Percentiles rank a stretch among this genome's conserved stretches.
These are phyloP conservation scores for Poecile montanus DNA, from an alignment of 2,797 vertebrate genomes.

Conservation along the genomic window DNA sequence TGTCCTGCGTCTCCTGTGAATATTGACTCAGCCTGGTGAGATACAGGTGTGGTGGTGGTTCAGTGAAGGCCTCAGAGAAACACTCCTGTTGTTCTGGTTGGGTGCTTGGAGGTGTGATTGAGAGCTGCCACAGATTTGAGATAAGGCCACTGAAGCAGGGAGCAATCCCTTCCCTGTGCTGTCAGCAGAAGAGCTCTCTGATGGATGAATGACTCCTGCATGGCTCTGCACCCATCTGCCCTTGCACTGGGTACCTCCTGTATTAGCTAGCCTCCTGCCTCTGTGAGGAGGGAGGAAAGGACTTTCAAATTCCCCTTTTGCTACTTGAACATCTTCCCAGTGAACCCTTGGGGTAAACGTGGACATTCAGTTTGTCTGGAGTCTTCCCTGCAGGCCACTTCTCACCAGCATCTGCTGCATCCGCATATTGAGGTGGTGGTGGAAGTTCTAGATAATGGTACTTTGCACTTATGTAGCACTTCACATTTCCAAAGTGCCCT, in stretches of 20 bases:
- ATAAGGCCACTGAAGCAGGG: background rate
- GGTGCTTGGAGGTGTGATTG: background rate
- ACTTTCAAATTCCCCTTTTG: background rate
- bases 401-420: background rate
- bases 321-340: background rate
- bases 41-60: background rate
- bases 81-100: background rate
- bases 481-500: background rate
- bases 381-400: background rate
- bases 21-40: background rate
- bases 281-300: background rate
- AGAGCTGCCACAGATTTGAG: background rate
- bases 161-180: background rate
- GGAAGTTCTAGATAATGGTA: conserved; percentile 25
- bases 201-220: background rate
- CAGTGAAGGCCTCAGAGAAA: background rate
- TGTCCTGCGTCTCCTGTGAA: background rate
- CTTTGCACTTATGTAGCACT: conserved; percentile 23
- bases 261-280: background rate
- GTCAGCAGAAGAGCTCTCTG: background rate
- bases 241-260: background rate
- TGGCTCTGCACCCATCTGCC: background rate
- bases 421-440: background rate
- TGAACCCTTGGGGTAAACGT: background rate
- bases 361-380: background rate